Percentiles rank a stretch among this genome's conserved stretches.
phyloP scores from a whole-genome alignment of 2,888 invertebrate genomes.

The Nephrocerus scutellatus region DNA sequence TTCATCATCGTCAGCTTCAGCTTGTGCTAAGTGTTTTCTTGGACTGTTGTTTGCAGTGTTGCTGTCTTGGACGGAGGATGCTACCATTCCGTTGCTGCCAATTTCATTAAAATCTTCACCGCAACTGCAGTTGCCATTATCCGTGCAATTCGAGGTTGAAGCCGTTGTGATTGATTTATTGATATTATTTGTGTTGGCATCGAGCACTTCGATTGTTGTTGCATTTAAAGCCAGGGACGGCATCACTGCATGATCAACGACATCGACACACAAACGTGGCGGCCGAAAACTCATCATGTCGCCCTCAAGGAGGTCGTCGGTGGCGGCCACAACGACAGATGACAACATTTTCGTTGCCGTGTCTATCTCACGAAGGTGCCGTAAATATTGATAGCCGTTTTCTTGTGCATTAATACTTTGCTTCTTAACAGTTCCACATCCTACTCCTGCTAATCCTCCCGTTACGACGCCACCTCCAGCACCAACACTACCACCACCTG shows the following conservation, averaged over 20 bases:
- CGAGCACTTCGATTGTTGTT: conserved; percentile 24
- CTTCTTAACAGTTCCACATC: conserved; percentile 22
- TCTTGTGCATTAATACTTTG: conserved; percentile 35
- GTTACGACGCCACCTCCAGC: conserved; percentile 23
- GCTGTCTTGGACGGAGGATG: conserved; percentile 9
- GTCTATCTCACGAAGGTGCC: conserved; percentile 47
- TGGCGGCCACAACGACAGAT: conserved; percentile 32
- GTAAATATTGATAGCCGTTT: conserved; percentile 46
- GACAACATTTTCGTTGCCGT: conserved; percentile 44
- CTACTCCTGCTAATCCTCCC: too few species aligned
- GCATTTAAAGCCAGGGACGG: conserved; percentile 18
- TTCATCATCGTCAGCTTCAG: conserved; percentile 36
- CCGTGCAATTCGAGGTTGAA: background rate
- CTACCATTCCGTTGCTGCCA: background rate
- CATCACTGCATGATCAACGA: conserved; percentile 33
- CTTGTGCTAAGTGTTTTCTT: conserved; percentile 14
- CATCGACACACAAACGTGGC: conserved; percentile 26
- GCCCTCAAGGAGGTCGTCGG: conserved; percentile 31
- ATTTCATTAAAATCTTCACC: conserved; percentile 10
- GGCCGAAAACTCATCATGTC: conserved; percentile 31
- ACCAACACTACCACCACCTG: conserved; percentile 21
- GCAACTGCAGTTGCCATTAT: conserved; percentile 33
- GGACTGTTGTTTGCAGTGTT: conserved; percentile 25
- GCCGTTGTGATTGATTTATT: conserved; percentile 2
- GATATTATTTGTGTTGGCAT: too few species aligned